Evolutionary conservation across 2,113 vertebrate genomes (phyloP).

Genomic region (Asarcornis scutulata): DNA sequence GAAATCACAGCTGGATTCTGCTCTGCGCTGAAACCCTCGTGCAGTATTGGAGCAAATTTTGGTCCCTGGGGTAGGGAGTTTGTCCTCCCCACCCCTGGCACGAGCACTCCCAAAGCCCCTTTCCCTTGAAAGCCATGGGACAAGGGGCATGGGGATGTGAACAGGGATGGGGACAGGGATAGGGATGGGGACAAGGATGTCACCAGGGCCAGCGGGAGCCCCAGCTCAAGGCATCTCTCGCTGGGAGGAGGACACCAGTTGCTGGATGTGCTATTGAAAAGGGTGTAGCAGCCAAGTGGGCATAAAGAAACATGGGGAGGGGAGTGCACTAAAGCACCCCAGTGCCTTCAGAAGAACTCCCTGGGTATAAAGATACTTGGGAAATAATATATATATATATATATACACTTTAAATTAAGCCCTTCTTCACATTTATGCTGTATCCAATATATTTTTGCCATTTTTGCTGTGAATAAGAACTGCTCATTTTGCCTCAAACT

Average conservation of each 20-base stretch:
- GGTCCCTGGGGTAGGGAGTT: neutral
- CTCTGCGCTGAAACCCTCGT: neutral
- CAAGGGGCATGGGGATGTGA: neutral
- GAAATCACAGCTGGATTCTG: conserved; percentile 56
- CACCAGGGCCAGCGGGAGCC: rapidly evolving
- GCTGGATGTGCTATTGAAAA: neutral
- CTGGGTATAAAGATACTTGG: neutral
- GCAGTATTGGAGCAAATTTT: neutral
- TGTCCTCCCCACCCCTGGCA: neutral
- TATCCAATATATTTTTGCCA: neutral
- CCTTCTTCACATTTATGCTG: neutral
- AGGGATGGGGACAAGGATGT: rapidly evolving
- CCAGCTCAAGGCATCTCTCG: neutral
- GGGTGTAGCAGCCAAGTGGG: neutral
- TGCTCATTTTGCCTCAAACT: neutral
- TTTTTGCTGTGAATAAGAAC: conserved; percentile 11
- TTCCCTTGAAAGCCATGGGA: neutral
- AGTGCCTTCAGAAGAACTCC: neutral
- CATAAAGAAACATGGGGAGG: neutral
- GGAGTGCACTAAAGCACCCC: neutral
- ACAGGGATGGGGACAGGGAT: neutral
- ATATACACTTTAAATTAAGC: neutral
- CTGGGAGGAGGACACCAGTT: neutral
- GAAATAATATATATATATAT: neutral
- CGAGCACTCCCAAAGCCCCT: neutral